Base-by-base conservation (phyloP, 2,888 invertebrate genomes). In the Megaustenia siamemsis region DNA sequence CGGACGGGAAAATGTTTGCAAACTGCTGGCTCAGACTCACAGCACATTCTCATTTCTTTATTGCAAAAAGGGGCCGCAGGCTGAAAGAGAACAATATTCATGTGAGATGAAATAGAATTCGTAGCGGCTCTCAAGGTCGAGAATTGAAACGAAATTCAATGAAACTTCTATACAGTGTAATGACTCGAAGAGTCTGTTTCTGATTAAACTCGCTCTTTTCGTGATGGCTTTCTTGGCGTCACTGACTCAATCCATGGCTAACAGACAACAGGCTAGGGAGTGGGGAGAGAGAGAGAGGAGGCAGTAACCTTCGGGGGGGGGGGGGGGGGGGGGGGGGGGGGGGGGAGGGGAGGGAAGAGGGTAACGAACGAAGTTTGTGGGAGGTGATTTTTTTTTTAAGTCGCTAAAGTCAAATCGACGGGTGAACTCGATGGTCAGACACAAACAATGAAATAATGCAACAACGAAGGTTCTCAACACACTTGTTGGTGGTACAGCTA, bases 111-210 rank as follows among this genome's bases (percentile, higher is more conserved):
- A 49, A 81, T 56, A 81, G 71, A 81, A 68, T 18, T n/a, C 77
- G 45, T 12, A 40, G 28, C 35, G 66, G 66, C 71, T 45, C 45
- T 66, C 45, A 40, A 43, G 66, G 63, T 12, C 45, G n/a, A 71
- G 73, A 73, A 82, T 60, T 32, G 43, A 60, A 63, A 12, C 73
- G 82, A 82, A 82, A 82, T 69, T 53, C 45, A 81, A 69, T 68
- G 69, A 69, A 69, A 81, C 35, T 81, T 38, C 38, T 68, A n/a
- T 32, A 45, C 32, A 6, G n/a, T 28, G 43, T 32, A 45, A 45
- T 79, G 63, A 49, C 66, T 79, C 79, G 79, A 68, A 66, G 45
- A n/a, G 40, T 32, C 18, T 43, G 56, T 53, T 45, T 49, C 49
- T 73, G 73, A 73, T 73, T 73, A 49, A 49, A 18, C 32, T 32